A percentile compares a stretch with the other conserved stretches of the same genome.
Evolutionary conservation across 2,113 vertebrate genomes (phyloP).

Genomic region (Muntiacus reevesi): DNA sequence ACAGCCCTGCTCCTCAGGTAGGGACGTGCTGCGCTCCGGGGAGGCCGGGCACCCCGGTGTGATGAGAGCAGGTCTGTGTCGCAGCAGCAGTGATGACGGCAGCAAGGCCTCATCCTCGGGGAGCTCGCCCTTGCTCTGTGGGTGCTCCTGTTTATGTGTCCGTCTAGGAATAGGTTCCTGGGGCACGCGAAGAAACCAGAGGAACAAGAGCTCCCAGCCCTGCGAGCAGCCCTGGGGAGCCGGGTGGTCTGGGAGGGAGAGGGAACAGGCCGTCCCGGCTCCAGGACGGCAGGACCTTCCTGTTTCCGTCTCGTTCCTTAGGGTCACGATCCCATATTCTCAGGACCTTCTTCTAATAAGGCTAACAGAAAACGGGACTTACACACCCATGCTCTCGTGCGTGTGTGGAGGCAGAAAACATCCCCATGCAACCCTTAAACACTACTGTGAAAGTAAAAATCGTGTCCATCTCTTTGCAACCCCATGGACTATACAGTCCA

Average conservation of each 20-base stretch:
- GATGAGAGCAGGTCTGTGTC: background rate
- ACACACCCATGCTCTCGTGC: background rate
- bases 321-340: fast-evolving
- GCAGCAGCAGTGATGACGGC: fast-evolving
- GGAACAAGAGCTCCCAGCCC: no score
- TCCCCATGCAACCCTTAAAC: background rate
- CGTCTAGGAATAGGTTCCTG: background rate
- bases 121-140: background rate
- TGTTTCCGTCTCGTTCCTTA: no score
- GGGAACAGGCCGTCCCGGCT: no score
- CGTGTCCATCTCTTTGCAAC: background rate
- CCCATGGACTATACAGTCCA: background rate
- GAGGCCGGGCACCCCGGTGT: background rate
- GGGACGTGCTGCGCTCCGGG: fast-evolving
- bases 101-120: no score
- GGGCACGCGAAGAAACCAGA: fast-evolving
- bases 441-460: background rate
- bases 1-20: background rate
- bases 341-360: no score
- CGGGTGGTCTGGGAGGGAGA: fast-evolving
- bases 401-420: background rate
- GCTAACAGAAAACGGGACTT: no score
- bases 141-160: no score
- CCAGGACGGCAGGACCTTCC: background rate
- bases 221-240: background rate